These are phyloP conservation scores for human (Homo sapiens) DNA, from an alignment of 2,113 vertebrate genomes.

Conservation along the genomic window GRCh38 chr6:116890001-116890500, in stretches of 20 bases:
- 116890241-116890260: background rate
- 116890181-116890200: slow-evolving; percentile 9
- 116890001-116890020: background rate
- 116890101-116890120: background rate
- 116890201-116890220: background rate
- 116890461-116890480: background rate
- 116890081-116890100: background rate
- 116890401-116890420: background rate
- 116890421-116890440: background rate
- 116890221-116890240: background rate
- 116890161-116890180: background rate
- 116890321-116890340: background rate
- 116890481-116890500: background rate
- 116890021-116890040: background rate
- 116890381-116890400: background rate
- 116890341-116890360: background rate
- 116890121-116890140: background rate
- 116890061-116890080: background rate
- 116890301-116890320: background rate
- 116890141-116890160: background rate
- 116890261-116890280: background rate
- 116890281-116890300: background rate
- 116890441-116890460: background rate
- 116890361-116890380: background rate
- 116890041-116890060: background rate